Evolutionary conservation across 35 echinoderm and acorn worm species (phyloP), one percentile per base, ranked within the genome.

Genomic region (Amphiura filiformis): DNA sequence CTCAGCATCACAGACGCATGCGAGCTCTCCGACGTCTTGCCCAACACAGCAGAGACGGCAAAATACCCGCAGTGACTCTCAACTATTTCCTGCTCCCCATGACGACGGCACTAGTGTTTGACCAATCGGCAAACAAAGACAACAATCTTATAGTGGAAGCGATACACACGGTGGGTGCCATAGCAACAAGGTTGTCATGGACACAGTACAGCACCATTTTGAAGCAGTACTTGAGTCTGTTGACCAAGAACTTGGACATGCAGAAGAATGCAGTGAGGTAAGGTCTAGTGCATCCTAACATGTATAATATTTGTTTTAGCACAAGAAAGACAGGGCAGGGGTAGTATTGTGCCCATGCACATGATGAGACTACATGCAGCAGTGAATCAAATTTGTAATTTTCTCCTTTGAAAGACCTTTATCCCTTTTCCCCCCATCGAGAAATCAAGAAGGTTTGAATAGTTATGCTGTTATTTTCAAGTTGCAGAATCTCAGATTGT

Each of bases 201-300:
- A 86, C 80, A 79, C 65, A 75, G 35, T 99, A 95, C 42, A 81
- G 88, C 41, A 33, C 42, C 17, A 52, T 99, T 0, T 89, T 99
- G 52, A 91, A 91, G 75, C 96, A 99, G 84, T 99, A 95, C 61
- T 75, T 99, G 52, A 86, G 87, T 20, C 78, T 99, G 34, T 75
- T 99, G 39, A 84, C 89, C n/a, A 90, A 75, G 18, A 86, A 81
- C 32, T 11, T 92, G 0, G 92, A 99, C 1, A 82, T 87, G 39
- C 96, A 94, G 88, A 99, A 99, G 70, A 84, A 84, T 3, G 89
- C 90, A 39, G 96, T 99, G 1, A 99, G 93, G 96, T 99, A 78
- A 76, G 82, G n/a, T n/a, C n/a, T n/a, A n/a, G 39, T 40, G 0
- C 20, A 38, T 77, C 36, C 18, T 36, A 35, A 65, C 57, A 28